These are phyloP conservation scores for Balearica regulorum DNA, from an alignment of 2,797 vertebrate genomes.

Conservation along the genomic window DNA sequence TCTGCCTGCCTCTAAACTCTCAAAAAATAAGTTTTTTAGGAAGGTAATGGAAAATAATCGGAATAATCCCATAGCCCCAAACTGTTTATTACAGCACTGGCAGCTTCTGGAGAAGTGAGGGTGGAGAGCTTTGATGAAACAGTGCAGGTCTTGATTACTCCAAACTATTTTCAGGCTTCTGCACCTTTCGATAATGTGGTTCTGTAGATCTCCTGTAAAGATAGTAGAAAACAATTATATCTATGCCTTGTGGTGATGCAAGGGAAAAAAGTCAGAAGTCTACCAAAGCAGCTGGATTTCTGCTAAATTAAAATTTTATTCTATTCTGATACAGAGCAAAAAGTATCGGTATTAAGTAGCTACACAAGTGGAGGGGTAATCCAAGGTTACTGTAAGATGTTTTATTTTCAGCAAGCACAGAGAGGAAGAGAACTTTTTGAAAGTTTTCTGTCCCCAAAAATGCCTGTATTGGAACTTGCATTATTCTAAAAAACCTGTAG, in stretches of 20 bases:
- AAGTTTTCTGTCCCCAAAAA: neutral
- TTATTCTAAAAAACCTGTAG: neutral
- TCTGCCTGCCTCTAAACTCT: neutral
- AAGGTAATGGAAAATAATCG: neutral
- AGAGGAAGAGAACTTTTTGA: neutral
- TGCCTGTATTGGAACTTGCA: neutral
- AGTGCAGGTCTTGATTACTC: neutral
- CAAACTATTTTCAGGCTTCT: neutral
- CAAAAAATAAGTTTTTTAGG: neutral
- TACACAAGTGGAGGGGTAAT: neutral
- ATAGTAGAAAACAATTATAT: conserved; percentile 21
- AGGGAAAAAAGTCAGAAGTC: neutral
- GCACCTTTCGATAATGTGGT: neutral
- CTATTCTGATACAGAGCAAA: neutral
- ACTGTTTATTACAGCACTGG: neutral
- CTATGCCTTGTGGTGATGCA: neutral
- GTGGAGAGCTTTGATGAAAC: neutral
- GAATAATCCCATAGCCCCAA: neutral
- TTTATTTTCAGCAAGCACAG: neutral
- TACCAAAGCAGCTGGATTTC: conserved; percentile 18
- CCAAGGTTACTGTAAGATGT: neutral
- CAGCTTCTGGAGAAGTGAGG: neutral
- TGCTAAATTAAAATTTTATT: neutral
- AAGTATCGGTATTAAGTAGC: neutral
- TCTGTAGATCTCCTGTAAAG: conserved; percentile 1